Base-by-base conservation (phyloP, 2,797 vertebrate genomes). In the Prionace glauca region DNA sequence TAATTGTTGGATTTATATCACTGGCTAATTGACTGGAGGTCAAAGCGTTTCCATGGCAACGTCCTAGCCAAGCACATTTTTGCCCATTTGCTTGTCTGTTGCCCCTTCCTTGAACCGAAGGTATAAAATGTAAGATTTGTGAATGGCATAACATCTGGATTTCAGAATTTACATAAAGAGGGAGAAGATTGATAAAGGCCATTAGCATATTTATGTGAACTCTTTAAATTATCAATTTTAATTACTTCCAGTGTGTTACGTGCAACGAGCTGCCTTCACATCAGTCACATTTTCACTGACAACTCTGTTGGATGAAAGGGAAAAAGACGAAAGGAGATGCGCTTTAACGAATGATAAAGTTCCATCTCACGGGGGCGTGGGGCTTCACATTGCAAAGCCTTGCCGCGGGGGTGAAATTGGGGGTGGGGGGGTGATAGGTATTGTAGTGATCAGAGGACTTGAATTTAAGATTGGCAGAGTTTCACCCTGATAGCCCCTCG, bases 141-240 rank as follows among this genome's bases (percentile, higher is more conserved):
- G 98, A 98, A 97, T 97, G 97, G 97, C 98, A 97, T 97, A 97
- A 98, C 98, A 98, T 98, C 97, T 98, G 98, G 98, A 96, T 96
- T 96, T 91, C 96, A 95, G 95, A 65, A 97, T 98, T 98, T 98
- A 97, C 97, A 98, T 98, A 97, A 96, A 97, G 97, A 97, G 96
- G 96, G 97, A 98, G 96, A 98, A 97, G 97, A 98, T 98, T 98
- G 98, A 98, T 98, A 96, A 90, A 97, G 94, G 96, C 96, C 98
- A 98, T 98, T 98, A 98, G 97, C 97, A 98, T 98, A 97, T 98
- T 96, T 96, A 96, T 97, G 96, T 97, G 97, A 98, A 97, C 96
- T 96, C 97, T 96, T 97, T 96, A 97, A 96, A 96, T 96, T 97
- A 96, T 96, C 97, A 96, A 97, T 97, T 97, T 96, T 97, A 98